phyloP scores from a whole-genome alignment of 2,797 vertebrate genomes.

The Phrynocephalus vlangalii region DNA sequence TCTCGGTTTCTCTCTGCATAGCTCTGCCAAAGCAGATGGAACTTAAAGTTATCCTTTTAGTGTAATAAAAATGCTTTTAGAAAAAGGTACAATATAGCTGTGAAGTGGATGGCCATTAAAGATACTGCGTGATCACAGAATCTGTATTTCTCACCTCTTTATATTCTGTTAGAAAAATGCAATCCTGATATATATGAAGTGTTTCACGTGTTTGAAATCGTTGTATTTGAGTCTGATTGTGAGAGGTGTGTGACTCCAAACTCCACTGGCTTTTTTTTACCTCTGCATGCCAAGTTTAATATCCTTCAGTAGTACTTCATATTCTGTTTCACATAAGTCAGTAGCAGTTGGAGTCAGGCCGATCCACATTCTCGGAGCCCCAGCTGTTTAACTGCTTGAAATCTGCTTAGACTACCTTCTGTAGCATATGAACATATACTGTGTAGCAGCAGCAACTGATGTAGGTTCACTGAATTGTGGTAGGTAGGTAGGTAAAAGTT shows the following conservation, averaged over 20 bases:
- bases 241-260: background rate
- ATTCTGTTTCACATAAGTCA: background rate
- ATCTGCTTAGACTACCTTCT: background rate
- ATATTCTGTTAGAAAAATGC: background rate
- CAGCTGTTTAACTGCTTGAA: background rate
- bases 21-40: constrained; percentile 34
- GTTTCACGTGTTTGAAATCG: background rate
- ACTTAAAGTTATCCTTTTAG: background rate
- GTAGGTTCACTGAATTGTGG: background rate
- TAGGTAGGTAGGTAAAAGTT: no score
- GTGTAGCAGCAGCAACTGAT: no score
- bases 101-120: background rate
- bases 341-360: background rate
- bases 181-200: background rate
- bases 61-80: background rate
- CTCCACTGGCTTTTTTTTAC: no score
- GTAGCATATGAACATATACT: no score
- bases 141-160: background rate
- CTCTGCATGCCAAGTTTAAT: background rate
- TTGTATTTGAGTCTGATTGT: background rate
- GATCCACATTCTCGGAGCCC: background rate
- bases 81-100: background rate
- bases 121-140: accelerated
- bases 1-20: background rate
- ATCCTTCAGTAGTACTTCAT: background rate